Evolutionary conservation across 1,140 invertebrate species (phyloP), one percentile per base, ranked within the genome.

Genomic region (Hydropsyche tenuis): DNA sequence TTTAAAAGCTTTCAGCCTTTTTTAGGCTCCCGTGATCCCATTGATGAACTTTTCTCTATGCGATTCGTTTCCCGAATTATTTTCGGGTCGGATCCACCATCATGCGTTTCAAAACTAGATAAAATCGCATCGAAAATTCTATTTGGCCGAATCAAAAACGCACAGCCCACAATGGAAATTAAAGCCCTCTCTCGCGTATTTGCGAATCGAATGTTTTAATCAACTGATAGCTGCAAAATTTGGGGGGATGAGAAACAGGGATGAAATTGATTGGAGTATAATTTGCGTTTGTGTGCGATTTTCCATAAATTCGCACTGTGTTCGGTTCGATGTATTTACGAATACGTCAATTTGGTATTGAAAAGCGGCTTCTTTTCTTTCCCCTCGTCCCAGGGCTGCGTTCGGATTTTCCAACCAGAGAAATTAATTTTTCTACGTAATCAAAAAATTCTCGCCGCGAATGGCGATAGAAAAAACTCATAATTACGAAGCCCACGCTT

Each of bases 1-100:
- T 68, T 83, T 81, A 80, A 84, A 84, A 84, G 69, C 69, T 70
- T 56, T 69, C 45, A 18, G 45, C 20, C 12, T 53, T 46, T 46
- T 46, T 46, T 16, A 16, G 42, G 23, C 62, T 42, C 30, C 18
- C 20, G 20, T 45, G 37, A 66, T 66, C 43, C 25, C 30, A 66
- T 66, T 66, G 63, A 66, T 37, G 16, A 45, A 42, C 30, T 16
- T 66, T 62, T 62, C 56, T 3, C 11, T 62, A 6, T 5, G 23
- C 30, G 3, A 9, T 37, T 37, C 30, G 30, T 37, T 37, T 37
- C 9, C 9, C 3, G 9, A 37, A 37, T 37, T 4, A 37, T 37
- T 37, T 37, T 37, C 9, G 30, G 9, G 9, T 9, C 3, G 30
- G n/a, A n/a, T 37, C 9, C 30, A 37, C 30, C 9, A 9, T 37